Base-by-base conservation (phyloP, 2,113 vertebrate genomes). In the Lasiurus cinereus region DNA sequence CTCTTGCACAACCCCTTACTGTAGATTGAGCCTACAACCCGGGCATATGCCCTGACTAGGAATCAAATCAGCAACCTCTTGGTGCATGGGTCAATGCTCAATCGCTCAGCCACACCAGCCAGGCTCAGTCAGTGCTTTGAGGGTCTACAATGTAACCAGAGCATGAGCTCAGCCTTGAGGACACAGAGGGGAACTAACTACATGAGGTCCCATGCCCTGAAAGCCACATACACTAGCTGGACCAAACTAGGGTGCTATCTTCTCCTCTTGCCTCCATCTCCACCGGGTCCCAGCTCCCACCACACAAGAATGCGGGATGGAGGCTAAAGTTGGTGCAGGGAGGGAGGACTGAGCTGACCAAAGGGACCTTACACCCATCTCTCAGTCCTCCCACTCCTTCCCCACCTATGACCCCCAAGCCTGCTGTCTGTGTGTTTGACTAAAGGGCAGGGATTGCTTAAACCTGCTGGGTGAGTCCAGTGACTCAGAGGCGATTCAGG, bases 401-500 rank as follows among this genome's bases (percentile, higher is more conserved):
- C 29, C 79, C 36, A 91, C 54, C 59, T 33, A 10, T 97, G 90
- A 94, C 84, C 88, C 54, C 73, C 54, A 85, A 82, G 52, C 19
- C 70, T 43, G 54, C 59, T 29, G 13, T 72, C 86, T 85, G 59
- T 88, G 27, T 97, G 78, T 98, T 96, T 97, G 94, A 88, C 91
- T 97, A 95, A 80, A 94, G 89, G 96, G 96, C 70, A 97, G 94
- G 97, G 96, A 95, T 67, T 87, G 95, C 96, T 12, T n/a, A 62
- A 97, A 98, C 98, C 95, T 96, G 98, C 96, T 94, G 74, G 88
- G 95, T 73, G 91, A 98, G 96, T 94, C 94, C 2, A 48, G 52
- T 95, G 73, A 96, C 62, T 98, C 98, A 98, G 96, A 98, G 96
- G 97, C 29, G 19, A 5, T 39, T 56, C 66, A 59, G 94, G 54